A percentile compares a stretch with the other conserved stretches of the same genome.
These are phyloP conservation scores for Drosophila mimica DNA, from an alignment of 2,888 invertebrate species.

Conservation along the genomic window DNA sequence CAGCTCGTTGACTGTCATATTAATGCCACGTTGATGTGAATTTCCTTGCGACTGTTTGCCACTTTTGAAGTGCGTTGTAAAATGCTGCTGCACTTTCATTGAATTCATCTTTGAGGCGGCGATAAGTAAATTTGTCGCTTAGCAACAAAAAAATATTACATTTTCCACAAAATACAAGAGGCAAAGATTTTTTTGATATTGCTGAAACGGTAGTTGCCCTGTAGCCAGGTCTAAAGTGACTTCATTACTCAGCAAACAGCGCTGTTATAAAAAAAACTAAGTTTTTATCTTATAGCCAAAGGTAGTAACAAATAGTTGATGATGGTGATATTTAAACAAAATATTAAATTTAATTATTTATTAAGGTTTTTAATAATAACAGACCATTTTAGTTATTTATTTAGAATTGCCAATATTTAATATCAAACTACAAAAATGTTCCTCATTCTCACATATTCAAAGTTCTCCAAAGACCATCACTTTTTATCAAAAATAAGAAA, in stretches of 20 bases:
- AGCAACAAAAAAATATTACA: constrained; percentile 29
- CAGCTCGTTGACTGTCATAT: constrained; percentile 52
- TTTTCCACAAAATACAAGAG: constrained; percentile 24
- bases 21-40: constrained; percentile 44
- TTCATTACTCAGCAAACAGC: not conserved
- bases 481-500: not conserved
- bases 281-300: not conserved
- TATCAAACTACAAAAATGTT: not conserved
- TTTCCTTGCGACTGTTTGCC: constrained; percentile 45
- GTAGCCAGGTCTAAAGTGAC: too few relatives aligned
- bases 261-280: not conserved
- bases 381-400: not conserved
- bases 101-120: constrained; percentile 32
- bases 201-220: not conserved
- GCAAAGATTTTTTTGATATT: not conserved
- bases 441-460: not conserved
- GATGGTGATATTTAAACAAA: not conserved
- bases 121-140: constrained; percentile 56
- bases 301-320: not conserved
- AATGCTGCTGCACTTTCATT: constrained; percentile 38
- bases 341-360: not conserved
- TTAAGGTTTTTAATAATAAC: not conserved
- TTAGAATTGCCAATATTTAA: not conserved
- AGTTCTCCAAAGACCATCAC: not conserved
- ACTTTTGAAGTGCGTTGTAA: constrained; percentile 27